A percentile compares a stretch with the other conserved stretches of the same genome.
Conservation (phyloP, 2,797 vertebrate species). For the Sandelia bainsii region DNA sequence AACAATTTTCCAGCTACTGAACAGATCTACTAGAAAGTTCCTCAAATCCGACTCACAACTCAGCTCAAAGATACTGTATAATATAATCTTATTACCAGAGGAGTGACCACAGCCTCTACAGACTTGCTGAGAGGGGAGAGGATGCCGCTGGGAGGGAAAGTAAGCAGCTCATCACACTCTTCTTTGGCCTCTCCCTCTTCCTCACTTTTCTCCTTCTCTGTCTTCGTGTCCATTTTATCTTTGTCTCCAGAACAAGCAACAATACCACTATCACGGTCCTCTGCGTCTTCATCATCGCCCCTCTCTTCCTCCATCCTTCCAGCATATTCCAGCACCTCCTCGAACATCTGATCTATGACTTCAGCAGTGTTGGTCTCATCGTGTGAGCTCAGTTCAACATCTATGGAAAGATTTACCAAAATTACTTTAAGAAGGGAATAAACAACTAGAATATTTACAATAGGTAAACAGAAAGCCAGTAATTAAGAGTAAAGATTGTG, state of each 20-base stretch:
- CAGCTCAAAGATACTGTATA: not conserved
- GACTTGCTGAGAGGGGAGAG: slow-evolving; percentile 87
- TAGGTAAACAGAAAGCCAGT: not conserved
- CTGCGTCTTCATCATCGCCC: slow-evolving; percentile 20
- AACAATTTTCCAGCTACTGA: not conserved
- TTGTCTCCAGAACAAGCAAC: slow-evolving; percentile 38
- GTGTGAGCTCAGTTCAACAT: slow-evolving; percentile 57
- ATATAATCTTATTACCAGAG: slow-evolving; percentile 77
- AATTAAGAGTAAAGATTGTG: not conserved
- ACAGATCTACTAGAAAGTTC: not conserved
- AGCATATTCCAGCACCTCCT: slow-evolving; percentile 82
- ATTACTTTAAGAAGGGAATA: not conserved
- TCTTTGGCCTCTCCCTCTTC: slow-evolving; percentile 34
- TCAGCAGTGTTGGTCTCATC: slow-evolving; percentile 80
- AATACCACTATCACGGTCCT: slow-evolving; percentile 57
- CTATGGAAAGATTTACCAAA: slow-evolving; percentile 44
- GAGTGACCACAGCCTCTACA: slow-evolving; percentile 84
- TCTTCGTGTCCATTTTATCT: slow-evolving; percentile 24
- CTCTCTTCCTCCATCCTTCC: slow-evolving; percentile 58
- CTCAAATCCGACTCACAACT: fast-evolving
- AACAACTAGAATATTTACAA: not conserved
- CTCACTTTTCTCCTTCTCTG: slow-evolving; percentile 38
- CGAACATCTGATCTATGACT: slow-evolving; percentile 85
- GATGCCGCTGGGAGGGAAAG: slow-evolving; percentile 79
- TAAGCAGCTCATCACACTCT: slow-evolving; percentile 71